These are phyloP conservation scores for Octodon degus DNA, from an alignment of 2,113 vertebrate genomes.

Conservation along the genomic window DNA sequence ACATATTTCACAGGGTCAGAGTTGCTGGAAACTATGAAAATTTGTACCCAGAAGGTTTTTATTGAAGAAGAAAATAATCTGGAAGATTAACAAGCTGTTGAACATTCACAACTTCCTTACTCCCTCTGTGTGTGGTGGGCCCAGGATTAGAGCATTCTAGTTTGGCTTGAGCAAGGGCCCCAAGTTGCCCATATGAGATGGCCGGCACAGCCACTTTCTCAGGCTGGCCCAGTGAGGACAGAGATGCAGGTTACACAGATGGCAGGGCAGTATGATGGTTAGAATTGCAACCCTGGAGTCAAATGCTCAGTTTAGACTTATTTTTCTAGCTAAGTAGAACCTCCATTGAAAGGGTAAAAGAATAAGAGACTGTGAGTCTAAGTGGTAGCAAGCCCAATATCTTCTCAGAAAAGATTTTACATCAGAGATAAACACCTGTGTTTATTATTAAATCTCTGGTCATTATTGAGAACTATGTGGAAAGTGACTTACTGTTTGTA, in stretches of 20 bases:
- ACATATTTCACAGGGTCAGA: conserved; percentile 59
- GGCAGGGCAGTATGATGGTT: not conserved
- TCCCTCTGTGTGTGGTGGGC: not conserved
- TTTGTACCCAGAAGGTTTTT: conserved; percentile 46
- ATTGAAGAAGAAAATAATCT: conserved; percentile 73
- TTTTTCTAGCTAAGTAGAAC: not conserved
- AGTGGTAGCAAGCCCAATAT: not conserved
- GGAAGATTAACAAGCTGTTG: conserved; percentile 46
- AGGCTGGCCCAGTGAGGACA: not conserved
- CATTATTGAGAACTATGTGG: conserved; percentile 22
- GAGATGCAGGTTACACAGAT: not conserved
- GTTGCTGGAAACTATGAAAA: conserved; percentile 58
- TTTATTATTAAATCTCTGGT: conserved; percentile 47
- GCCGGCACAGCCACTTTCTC: not conserved
- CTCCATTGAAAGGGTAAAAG: not conserved
- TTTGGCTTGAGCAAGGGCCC: not conserved
- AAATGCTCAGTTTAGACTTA: not conserved
- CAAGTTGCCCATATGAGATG: not conserved
- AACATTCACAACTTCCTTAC: conserved; percentile 35
- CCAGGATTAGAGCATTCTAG: not conserved
- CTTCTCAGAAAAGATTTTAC: not conserved
- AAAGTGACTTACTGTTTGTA: conserved; percentile 47
- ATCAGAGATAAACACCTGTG: conserved; percentile 20
- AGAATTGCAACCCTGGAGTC: not conserved
- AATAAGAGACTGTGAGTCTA: not conserved